Evolutionary conservation across 2,797 vertebrate genomes (phyloP).

Genomic region (Rhinoraja longicauda): DNA sequence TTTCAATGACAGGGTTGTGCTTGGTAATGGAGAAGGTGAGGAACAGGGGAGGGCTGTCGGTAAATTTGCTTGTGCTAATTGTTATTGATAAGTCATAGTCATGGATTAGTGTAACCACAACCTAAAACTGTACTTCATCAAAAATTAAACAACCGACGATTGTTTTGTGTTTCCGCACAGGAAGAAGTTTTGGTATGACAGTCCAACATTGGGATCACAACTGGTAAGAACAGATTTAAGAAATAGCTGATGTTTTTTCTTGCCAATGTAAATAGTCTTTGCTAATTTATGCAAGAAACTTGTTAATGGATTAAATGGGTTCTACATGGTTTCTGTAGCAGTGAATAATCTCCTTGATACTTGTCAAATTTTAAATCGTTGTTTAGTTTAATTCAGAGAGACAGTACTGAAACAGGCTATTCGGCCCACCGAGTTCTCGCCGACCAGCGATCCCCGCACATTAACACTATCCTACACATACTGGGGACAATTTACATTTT

Average conservation of each 20-base stretch:
- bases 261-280: not conserved
- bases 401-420: too few relatives aligned
- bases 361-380: not conserved
- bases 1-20: not conserved
- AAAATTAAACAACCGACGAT: not conserved
- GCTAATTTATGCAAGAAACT: not conserved
- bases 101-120: not conserved
- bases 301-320: not conserved
- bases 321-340: not conserved
- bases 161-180: constrained; percentile 46
- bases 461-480: too few relatives aligned
- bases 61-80: not conserved
- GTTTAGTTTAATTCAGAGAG: too few relatives aligned
- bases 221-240: constrained; percentile 50
- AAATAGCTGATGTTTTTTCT: not conserved
- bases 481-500: too few relatives aligned
- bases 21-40: not conserved
- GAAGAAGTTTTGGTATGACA: constrained; percentile 73
- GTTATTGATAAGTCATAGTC: not conserved
- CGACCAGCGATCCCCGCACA: too few relatives aligned
- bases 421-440: too few relatives aligned
- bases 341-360: not conserved
- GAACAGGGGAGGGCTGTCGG: not conserved
- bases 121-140: not conserved
- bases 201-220: constrained; percentile 51